Percentiles rank a stretch among this genome's conserved stretches.
These are phyloP conservation scores for Mormyrops boulengeri DNA, from an alignment of 2,797 vertebrate genomes.

Conservation along the genomic window DNA sequence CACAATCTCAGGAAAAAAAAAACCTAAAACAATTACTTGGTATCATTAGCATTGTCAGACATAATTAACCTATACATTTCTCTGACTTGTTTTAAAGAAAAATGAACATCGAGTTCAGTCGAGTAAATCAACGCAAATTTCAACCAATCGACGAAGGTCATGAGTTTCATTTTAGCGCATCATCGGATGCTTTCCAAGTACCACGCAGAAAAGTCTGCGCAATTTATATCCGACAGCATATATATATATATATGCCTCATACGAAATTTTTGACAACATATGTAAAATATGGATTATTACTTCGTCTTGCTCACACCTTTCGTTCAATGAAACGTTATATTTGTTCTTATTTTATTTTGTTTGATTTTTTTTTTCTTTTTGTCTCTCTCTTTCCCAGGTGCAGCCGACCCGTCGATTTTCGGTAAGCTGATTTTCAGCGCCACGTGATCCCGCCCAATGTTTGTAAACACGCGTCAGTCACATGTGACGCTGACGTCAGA, in stretches of 20 bases:
- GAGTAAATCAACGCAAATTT: background rate
- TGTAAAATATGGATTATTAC: background rate
- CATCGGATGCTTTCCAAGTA: background rate
- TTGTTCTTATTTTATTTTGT: background rate
- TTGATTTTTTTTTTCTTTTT: background rate
- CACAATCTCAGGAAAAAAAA: background rate
- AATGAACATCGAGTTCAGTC: background rate
- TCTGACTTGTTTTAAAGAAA: background rate
- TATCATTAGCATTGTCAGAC: background rate
- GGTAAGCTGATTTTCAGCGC: constrained; percentile 47
- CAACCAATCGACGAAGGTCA: background rate
- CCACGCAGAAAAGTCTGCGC: background rate
- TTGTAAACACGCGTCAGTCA: constrained; percentile 78
- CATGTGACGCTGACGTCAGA: constrained; percentile 65
- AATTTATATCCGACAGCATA: background rate
- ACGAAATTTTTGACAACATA: background rate
- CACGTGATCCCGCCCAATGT: constrained; percentile 68
- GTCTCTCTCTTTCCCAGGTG: background rate
- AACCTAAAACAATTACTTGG: background rate
- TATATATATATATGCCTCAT: background rate
- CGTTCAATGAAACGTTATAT: background rate
- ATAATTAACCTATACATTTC: background rate
- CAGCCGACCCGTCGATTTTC: constrained; percentile 41
- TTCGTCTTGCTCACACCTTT: background rate
- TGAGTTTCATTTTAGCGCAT: background rate